A percentile compares a stretch with the other conserved stretches of the same genome.
Evolutionary conservation across 1,140 invertebrate genomes (phyloP).

Genomic region (Globodera ellingtonae): DNA sequence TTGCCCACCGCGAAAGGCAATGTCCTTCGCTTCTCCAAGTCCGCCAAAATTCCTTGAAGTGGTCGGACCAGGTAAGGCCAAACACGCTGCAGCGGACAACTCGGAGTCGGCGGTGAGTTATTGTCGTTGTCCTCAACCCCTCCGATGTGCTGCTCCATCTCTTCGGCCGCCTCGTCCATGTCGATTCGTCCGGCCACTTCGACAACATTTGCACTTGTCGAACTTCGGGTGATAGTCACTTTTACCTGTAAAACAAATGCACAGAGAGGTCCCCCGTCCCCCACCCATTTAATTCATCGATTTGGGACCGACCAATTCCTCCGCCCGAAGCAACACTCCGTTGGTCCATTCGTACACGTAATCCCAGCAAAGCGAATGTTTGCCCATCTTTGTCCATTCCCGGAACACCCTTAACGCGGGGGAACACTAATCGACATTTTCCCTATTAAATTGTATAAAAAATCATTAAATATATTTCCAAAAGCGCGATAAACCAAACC

Average conservation of each 20-base stretch:
- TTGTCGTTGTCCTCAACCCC: constrained; percentile 2
- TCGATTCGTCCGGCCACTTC: constrained; percentile 53
- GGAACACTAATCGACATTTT: neutral
- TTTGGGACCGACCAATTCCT: constrained; percentile 41
- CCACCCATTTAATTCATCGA: neutral
- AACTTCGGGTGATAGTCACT: constrained; percentile 39
- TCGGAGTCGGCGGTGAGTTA: constrained; percentile 5
- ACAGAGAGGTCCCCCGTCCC: neutral
- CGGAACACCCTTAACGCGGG: constrained; percentile 38
- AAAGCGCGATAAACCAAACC: neutral
- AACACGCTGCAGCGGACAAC: constrained; percentile 41
- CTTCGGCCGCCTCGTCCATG: constrained; percentile 47
- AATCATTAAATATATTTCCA: neutral
- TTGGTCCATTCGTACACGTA: constrained; percentile 52
- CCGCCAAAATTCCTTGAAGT: constrained; percentile 33
- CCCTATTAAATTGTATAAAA: neutral
- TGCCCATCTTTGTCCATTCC: constrained; percentile 34
- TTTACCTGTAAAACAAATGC: constrained; percentile 40
- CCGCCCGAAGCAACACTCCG: constrained; percentile 44
- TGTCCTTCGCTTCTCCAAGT: constrained; percentile 34
- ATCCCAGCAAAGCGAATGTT: constrained; percentile 35
- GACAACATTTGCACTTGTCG: constrained; percentile 25
- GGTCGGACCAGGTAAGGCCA: constrained; percentile 44
- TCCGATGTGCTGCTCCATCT: constrained; percentile 41
- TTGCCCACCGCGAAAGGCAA: constrained; percentile 44